Base-by-base conservation (phyloP, 2,113 vertebrate genomes). In the Mobula birostris region DNA sequence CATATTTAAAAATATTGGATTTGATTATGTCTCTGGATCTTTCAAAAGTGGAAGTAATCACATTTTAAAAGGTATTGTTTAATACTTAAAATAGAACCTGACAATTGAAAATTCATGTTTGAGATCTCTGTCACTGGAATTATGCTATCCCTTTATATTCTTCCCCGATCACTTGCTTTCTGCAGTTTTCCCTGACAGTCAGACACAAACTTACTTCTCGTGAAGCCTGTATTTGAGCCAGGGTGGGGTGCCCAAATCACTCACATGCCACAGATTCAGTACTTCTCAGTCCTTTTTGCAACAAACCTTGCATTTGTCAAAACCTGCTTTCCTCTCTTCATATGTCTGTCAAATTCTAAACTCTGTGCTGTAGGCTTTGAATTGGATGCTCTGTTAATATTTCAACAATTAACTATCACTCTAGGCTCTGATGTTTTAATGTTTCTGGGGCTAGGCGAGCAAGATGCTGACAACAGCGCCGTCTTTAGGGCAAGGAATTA, bases 401-500 rank as follows among this genome's bases (percentile, higher is more conserved):
- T 74, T 93, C 36, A 9, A 74, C n/a, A 40, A 74, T 74, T 74
- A 93, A 93, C 40, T 74, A 21, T 74, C 36, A 32, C 82, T 61
- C 61, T 29, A 63, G 85, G 61, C 61, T 66, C 29, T 32, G 85
- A 19, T 66, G 0, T 66, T 90, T 66, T 66, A 90, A 66, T 88
- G 29, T 88, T 72, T 74, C 36, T 74, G 68, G 66, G 21, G 15
- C 36, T 24, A 74, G 66, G 24, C 90, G 48, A 19, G 19, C 9
- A 93, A 74, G 91, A 93, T 24, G 36, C 70, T 93, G 91, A 74
- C 91, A 93, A 93, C 91, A 74, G 66, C 70, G 70, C 91, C 91
- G 11, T 66, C 91, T 93, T 74, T 56, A 74, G 91, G 91, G 72
- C 36, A 72, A 36, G 88, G 15, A 24, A 9, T 8, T 40, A 70